Base-by-base conservation (phyloP, 2,888 invertebrate species). In the Ormyrus labotus region DNA sequence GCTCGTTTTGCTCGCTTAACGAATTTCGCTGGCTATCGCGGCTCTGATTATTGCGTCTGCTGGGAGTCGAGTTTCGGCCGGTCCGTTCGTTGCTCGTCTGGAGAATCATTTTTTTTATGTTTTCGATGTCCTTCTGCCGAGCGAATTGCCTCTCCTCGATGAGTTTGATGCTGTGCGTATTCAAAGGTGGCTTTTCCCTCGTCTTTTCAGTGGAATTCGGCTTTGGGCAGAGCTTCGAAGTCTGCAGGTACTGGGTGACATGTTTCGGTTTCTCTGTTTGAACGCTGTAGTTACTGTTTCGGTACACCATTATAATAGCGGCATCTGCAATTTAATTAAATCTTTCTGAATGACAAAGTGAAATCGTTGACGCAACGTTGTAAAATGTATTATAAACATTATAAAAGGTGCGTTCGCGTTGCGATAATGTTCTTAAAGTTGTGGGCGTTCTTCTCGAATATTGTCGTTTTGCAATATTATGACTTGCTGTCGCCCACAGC, bases 391-490 rank as follows among this genome's bases (percentile, higher is more conserved):
- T 34, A 34, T 67, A 53, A 19, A 67, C 51, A 67, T 19, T 60
- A 67, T 67, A 34, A 47, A 58, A 45, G 34, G 34, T 34, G 34
- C 34, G 34, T 34, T 34, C 34, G 34, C 34, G 34, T 34, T 34
- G 57, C 34, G 34, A 34, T 34, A 34, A 34, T 34, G 4, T 34
- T 34, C 34, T 34, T 34, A 77, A 48, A 48, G 57, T 77, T 34
- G 77, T 77, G 64, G 77, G 77, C 58, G 77, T 77, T 50, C 71
- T 71, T 64, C 77, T 70, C 64, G 64, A 64, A 53, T 64, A 64
- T 63, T 65, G 11, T 2, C 63, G 10, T 69, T 70, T 77, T 77
- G 64, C 77, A 34, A 70, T 70, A 77, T 51, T 9, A 48, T 63
- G 50, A 45, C 34, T 34, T 34, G 34, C 34, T 70, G 55, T 71